Base-by-base conservation (phyloP, 2,797 vertebrate species). In the Sorex maritimensis region DNA sequence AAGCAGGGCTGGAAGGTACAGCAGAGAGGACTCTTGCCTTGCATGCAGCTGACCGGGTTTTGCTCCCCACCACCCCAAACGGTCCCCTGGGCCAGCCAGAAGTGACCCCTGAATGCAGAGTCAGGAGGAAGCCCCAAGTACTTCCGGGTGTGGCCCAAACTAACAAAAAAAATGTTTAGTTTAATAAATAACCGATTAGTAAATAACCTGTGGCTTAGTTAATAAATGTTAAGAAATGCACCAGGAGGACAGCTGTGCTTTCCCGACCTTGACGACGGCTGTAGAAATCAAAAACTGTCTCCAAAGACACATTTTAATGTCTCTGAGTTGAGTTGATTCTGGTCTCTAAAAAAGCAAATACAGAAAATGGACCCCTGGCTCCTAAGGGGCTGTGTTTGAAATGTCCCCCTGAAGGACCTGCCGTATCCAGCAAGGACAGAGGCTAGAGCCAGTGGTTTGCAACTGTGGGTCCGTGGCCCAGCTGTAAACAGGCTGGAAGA, bases 271-370 rank as follows among this genome's bases (percentile, higher is more conserved):
- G 26, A 71, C 14, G 6, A 87, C 14, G 78, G 49, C 24, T 44
- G 30, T 41, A 52, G n/a, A 94, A 58, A 88, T 84, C 73, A 26
- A 23, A 46, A 74, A 69, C 87, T 78, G 84, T 44, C 73, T 52
- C 74, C 69, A 81, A 78, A 74, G 78, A 28, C 49, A 49, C 65
- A 44, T 23, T 63, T 84, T 78, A 61, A 77, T 34, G n/a, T n/a
- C 30, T 34, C 65, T 71, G 26, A 80, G 41, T 38, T 69, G 72
- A 78, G 41, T 19, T 81, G 85, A 88, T 55, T 41, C 61, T 34
- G 79, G 71, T 49, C 28, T 80, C 72, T 4, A 55, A 90, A 81
- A 81, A 82, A 26, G 81, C 24, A 55, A 68, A 41, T 52, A 41
- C 21, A 49, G 24, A 78, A 7, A n/a, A 65, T 61, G 30, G 69